Evolutionary conservation across 2,113 vertebrate genomes (phyloP).

Genomic region (Stercorarius parasiticus): DNA sequence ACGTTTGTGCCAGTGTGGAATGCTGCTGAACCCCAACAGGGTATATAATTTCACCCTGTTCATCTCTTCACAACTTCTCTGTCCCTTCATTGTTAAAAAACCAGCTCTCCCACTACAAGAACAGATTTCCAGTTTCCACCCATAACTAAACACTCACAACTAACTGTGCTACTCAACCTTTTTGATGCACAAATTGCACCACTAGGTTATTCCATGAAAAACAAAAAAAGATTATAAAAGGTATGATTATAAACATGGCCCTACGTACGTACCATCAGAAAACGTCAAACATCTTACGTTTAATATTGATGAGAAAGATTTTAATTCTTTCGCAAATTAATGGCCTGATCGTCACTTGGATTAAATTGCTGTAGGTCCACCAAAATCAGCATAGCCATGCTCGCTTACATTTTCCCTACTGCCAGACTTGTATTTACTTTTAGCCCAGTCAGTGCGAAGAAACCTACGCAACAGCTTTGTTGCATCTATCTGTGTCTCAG

Average conservation of each 20-base stretch:
- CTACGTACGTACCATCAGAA: background rate
- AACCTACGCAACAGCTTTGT: background rate
- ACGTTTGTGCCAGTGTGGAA: background rate
- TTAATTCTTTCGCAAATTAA: background rate
- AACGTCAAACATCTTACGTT: background rate
- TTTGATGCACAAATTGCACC: background rate
- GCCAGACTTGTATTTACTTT: background rate
- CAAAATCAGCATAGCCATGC: background rate
- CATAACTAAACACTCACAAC: background rate
- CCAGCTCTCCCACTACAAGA: background rate
- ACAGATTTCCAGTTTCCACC: background rate
- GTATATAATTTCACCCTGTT: background rate
- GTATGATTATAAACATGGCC: background rate
- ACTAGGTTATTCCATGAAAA: background rate
- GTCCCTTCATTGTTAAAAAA: background rate
- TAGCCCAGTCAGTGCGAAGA: background rate
- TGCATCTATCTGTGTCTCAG: background rate
- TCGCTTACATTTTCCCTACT: background rate
- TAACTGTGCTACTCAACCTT: background rate
- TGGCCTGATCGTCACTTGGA: background rate
- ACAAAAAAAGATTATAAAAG: background rate
- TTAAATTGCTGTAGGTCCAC: background rate
- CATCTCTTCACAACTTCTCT: background rate
- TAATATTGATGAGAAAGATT: background rate
- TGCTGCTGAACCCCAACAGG: background rate